Conservation (phyloP, 2,797 vertebrate species). For the Clarias platycephalus region DNA sequence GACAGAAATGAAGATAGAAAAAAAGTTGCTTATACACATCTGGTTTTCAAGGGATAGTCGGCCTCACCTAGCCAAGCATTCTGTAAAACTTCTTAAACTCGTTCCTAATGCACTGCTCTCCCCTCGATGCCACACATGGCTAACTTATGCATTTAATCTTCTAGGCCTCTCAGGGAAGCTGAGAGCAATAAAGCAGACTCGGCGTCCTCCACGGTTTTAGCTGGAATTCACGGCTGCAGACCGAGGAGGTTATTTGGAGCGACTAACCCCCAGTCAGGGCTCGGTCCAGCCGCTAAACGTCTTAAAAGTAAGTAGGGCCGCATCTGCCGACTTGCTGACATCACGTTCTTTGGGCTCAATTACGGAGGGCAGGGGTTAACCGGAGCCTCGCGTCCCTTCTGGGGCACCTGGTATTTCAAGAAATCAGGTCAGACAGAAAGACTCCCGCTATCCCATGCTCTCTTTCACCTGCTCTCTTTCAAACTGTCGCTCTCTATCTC, state of each 20-base stretch:
- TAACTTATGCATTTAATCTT: conserved; percentile 47
- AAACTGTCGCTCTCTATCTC: conserved; percentile 36
- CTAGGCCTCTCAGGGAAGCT: conserved; percentile 36
- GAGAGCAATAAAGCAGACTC: conserved; percentile 56
- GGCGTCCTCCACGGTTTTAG: conserved; percentile 55
- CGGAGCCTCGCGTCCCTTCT: conserved; percentile 52
- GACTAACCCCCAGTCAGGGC: conserved; percentile 44
- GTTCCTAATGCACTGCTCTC: conserved; percentile 38
- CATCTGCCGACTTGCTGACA: conserved; percentile 38
- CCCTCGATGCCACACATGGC: conserved; percentile 48
- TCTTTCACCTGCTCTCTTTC: conserved; percentile 56
- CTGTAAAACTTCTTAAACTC: conserved; percentile 55
- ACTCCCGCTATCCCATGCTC: conserved; percentile 41
- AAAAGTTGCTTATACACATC: conserved; percentile 25
- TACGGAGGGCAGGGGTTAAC: conserved; percentile 61
- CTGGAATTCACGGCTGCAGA: conserved; percentile 63
- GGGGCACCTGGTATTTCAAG: conserved; percentile 42
- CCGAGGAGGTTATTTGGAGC: conserved; percentile 62
- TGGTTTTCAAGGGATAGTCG: conserved; percentile 36
- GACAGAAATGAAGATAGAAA: background rate
- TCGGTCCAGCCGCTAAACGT: conserved; percentile 55
- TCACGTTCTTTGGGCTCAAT: conserved; percentile 52
- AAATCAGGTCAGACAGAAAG: conserved; percentile 47
- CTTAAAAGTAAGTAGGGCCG: conserved; percentile 44
- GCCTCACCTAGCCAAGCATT: conserved; percentile 32